Evolutionary conservation across 1,140 invertebrate species (phyloP).

Genomic region (Achatina immaculata): DNA sequence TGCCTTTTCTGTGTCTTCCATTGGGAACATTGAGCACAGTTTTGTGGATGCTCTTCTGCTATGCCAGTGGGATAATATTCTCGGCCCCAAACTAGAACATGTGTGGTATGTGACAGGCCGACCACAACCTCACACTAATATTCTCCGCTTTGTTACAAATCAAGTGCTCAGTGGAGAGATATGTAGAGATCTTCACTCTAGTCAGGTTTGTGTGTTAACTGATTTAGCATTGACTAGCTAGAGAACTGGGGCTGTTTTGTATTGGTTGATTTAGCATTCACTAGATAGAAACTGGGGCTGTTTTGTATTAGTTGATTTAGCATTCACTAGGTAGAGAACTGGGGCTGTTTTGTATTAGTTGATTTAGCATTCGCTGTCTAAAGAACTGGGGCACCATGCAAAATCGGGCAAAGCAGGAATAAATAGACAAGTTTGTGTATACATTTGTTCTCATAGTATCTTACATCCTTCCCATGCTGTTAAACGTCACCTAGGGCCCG

Average conservation of each 20-base stretch:
- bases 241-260: not conserved
- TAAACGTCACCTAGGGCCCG: no score
- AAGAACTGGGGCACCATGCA: no score
- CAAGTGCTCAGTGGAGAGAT: constrained; percentile 65
- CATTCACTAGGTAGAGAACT: no score
- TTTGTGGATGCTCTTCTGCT: constrained; percentile 56
- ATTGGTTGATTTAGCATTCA: no score
- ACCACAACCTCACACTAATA: constrained; percentile 37
- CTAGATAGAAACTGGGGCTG: no score
- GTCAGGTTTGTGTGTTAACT: constrained; percentile 27
- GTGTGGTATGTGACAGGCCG: constrained; percentile 54
- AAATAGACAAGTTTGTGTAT: no score
- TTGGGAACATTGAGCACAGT: constrained; percentile 46
- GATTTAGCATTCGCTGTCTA: no score
- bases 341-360: not conserved
- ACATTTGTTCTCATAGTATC: no score
- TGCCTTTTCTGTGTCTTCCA: constrained; percentile 45
- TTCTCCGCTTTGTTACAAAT: constrained; percentile 51
- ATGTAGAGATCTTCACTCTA: constrained; percentile 52
- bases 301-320: not conserved
- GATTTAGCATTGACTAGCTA: no score
- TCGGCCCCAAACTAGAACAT: constrained; percentile 61
- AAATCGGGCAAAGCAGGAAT: no score
- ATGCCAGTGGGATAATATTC: constrained; percentile 65
- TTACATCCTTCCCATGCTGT: no score